These are phyloP conservation scores for Gonatopus flavifemur DNA, from an alignment of 1,140 invertebrate species.

Conservation along the genomic window DNA sequence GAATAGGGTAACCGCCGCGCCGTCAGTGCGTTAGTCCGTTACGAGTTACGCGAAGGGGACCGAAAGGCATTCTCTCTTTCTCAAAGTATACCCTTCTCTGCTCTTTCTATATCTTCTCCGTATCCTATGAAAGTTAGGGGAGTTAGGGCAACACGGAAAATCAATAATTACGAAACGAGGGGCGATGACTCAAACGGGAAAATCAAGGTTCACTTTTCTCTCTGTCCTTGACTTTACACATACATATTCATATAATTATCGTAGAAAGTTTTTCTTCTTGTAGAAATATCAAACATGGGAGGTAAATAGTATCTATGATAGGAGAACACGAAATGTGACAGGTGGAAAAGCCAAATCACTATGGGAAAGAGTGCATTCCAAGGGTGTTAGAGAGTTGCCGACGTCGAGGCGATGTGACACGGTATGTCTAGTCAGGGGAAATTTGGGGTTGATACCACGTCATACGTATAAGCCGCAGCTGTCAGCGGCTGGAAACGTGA, in stretches of 20 bases:
- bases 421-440: slow-evolving; percentile 49
- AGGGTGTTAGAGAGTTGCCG: slow-evolving; percentile 36
- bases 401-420: slow-evolving; percentile 43
- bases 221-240: too few relatives aligned
- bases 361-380: slow-evolving; percentile 53
- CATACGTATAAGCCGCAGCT: slow-evolving; percentile 60
- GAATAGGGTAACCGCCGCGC: slow-evolving; percentile 37
- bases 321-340: slow-evolving; percentile 33
- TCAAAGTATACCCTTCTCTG: slow-evolving; percentile 11
- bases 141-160: slow-evolving; percentile 54
- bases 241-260: too few relatives aligned
- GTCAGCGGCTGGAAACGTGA: slow-evolving; percentile 58
- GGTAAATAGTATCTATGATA: too few relatives aligned
- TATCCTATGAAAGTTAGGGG: slow-evolving; percentile 54
- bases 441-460: slow-evolving; percentile 58
- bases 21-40: too few relatives aligned
- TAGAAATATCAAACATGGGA: too few relatives aligned
- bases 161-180: slow-evolving; percentile 59
- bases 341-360: too few relatives aligned
- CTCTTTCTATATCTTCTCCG: slow-evolving; percentile 32
- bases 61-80: slow-evolving; percentile 51
- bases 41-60: slow-evolving; percentile 45
- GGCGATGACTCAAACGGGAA: slow-evolving; percentile 58
- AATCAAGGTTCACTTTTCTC: slow-evolving; percentile 51
- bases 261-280: too few relatives aligned